Evolutionary conservation across 2,797 vertebrate species (phyloP), one percentile per base, ranked within the genome.

Genomic region (Manis javanica): DNA sequence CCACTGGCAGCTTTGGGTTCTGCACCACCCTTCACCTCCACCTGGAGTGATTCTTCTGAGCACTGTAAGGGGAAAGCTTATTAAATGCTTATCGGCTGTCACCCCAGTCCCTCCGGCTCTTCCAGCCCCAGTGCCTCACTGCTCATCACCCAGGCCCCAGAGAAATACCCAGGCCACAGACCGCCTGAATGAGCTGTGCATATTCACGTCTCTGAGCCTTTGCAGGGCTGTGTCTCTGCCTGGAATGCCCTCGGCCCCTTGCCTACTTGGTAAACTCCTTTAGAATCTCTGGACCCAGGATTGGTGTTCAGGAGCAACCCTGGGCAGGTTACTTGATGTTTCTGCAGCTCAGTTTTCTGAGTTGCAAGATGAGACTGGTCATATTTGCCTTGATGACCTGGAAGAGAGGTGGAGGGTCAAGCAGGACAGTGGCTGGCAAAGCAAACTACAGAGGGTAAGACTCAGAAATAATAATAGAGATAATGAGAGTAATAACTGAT

Each of bases 401-500:
- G 85, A 68, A 90, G 57, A 61, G 29, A 39, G 39, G 51, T 55
- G 19, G 19, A 83, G 72, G 39, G 59, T 46, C 72, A 64, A 92
- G 66, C 23, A 24, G 84, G 87, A 37, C 39, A 75, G 61, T 37
- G 19, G 24, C 66, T 3, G 37, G 95, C 57, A 69, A 18, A 46
- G 72, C 4, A 49, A 49, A 74, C 26, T 10, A 49, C 51, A 16
- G n/a, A 51, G 18, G 19, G n/a, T 3, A 42, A 42, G 34, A 42
- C 57, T 90, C n/a, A 31, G 91, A 46, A 78, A 31, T 29, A 71
- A 51, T 8, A 59, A 42, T 0, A 79, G 53, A 53, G 46, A 11
- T 5, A 29, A 13, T 3, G 7, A 71, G 46, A 79, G 59, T 8
- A 61, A 19, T 7, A 14, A 74, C 7, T 31, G 15, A 7, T 1